Conservation (phyloP, 2,797 vertebrate species). For the Sitta carolinensis region DNA sequence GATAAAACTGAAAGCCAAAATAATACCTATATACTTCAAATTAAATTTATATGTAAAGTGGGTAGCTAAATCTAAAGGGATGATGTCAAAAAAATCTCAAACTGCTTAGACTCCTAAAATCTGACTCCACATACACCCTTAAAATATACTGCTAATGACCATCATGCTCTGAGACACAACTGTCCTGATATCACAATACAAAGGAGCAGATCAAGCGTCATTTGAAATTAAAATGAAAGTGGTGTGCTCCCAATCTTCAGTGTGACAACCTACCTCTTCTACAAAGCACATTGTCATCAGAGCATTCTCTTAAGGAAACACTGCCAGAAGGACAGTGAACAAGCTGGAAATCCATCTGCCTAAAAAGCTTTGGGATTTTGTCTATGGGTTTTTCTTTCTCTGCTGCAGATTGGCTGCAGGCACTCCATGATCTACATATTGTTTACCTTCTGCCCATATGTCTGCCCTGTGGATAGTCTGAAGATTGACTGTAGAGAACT, state of each 20-base stretch:
- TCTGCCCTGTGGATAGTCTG: background rate
- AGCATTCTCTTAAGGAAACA: background rate
- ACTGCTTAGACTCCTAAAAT: background rate
- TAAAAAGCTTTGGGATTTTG: background rate
- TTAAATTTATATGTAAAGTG: background rate
- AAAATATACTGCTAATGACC: background rate
- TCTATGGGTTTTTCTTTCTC: background rate
- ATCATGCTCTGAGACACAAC: background rate
- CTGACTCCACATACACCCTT: background rate
- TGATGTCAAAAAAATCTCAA: background rate
- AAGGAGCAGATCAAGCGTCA: background rate
- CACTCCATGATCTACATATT: background rate
- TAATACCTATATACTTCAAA: background rate
- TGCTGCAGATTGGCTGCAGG: background rate
- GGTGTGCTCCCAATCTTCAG: background rate
- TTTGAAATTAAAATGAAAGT: background rate
- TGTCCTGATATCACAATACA: background rate
- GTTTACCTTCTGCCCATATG: background rate
- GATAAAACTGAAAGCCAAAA: background rate
- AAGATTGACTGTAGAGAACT: background rate
- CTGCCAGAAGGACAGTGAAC: background rate
- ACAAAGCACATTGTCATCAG: background rate
- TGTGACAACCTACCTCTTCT: background rate
- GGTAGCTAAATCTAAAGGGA: background rate
- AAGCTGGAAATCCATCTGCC: background rate